Evolutionary conservation across 2,888 invertebrate species (phyloP).

Genomic region (Tipula lateralis): DNA sequence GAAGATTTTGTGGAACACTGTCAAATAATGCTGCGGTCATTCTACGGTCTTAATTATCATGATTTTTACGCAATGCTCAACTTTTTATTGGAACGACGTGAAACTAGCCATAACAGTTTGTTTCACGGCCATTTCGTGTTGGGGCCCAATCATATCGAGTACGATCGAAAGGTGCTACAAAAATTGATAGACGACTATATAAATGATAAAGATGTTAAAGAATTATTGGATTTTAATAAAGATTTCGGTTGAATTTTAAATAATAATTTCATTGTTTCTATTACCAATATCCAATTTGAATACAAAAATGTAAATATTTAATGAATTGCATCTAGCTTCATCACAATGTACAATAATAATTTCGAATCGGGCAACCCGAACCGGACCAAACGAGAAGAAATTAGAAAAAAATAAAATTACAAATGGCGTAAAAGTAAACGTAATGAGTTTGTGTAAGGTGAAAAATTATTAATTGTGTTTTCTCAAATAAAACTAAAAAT

Average conservation of each 20-base stretch:
- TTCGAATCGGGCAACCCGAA: neutral
- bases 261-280: no score
- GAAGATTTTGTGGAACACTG: conserved; percentile 71
- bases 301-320: neutral
- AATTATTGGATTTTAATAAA: neutral
- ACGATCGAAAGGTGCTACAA: conserved; percentile 34
- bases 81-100: conserved; percentile 58
- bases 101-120: neutral
- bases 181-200: conserved; percentile 32
- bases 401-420: neutral
- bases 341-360: neutral
- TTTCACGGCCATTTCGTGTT: neutral
- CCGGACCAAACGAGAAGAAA: neutral
- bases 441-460: neutral
- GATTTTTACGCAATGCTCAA: conserved; percentile 63
- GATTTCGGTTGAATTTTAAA: neutral
- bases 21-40: conserved; percentile 71
- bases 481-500: neutral
- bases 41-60: conserved; percentile 71
- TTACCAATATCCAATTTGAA: neutral
- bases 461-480: conserved; percentile 11
- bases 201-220: conserved; percentile 30
- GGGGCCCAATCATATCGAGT: conserved; percentile 35
- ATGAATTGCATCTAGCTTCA: neutral
- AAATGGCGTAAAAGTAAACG: conserved; percentile 24